A percentile compares a stretch with the other conserved stretches of the same genome.
Conservation (phyloP, 2,888 invertebrate species). For the Andrena camellia region DNA sequence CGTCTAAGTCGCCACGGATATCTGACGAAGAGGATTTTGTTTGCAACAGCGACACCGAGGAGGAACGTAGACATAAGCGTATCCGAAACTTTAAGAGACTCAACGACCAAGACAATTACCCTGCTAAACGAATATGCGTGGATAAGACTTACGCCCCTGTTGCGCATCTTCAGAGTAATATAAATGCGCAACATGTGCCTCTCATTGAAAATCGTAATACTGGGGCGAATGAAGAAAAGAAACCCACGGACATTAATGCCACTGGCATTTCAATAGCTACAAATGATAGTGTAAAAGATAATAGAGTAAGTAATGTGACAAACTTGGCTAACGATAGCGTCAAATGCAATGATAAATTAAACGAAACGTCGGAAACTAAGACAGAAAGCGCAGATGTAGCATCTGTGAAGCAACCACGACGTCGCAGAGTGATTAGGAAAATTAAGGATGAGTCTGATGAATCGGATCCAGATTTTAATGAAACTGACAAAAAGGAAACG, state of each 20-base stretch:
- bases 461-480: conserved; percentile 67
- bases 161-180: background rate
- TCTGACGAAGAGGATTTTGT: conserved; percentile 90
- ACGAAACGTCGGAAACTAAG: background rate
- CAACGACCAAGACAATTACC: conserved; percentile 57
- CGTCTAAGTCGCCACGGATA: conserved; percentile 35
- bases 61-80: conserved; percentile 85
- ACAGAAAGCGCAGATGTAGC: conserved; percentile 4
- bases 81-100: conserved; percentile 87
- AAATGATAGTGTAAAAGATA: background rate
- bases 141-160: background rate
- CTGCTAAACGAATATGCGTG: conserved; percentile 67
- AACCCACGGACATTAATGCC: background rate
- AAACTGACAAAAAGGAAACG: conserved; percentile 9
- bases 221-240: conserved; percentile 7
- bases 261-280: background rate
- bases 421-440: conserved; percentile 33
- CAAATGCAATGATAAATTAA: background rate
- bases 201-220: background rate
- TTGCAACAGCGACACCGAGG: conserved; percentile 90
- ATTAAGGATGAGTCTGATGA: conserved; percentile 55
- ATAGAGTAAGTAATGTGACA: background rate
- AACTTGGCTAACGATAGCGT: background rate
- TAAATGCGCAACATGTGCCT: background rate
- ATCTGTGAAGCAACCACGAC: background rate